Conservation (phyloP, 2,113 vertebrate species). For the Paralichthys olivaceus region DNA sequence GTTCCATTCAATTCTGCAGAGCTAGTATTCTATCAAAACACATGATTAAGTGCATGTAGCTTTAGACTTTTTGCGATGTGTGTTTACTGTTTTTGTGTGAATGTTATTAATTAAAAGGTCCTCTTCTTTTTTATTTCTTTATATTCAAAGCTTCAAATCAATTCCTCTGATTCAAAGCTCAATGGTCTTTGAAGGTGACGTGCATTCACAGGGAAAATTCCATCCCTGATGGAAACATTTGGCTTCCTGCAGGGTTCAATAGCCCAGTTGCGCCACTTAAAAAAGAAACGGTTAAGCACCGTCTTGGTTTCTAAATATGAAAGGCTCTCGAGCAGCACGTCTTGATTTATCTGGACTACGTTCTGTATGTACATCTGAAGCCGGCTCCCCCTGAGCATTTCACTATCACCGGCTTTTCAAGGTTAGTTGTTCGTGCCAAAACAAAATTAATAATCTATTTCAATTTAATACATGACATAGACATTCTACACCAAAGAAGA, state of each 20-base stretch:
- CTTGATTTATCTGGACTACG: background rate
- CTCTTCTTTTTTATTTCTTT: background rate
- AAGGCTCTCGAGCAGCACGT: conserved; percentile 2
- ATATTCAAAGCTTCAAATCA: background rate
- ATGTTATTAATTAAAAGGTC: background rate
- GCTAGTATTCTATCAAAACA: background rate
- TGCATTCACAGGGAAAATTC: background rate
- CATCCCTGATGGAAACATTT: background rate
- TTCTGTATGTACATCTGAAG: background rate
- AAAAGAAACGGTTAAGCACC: background rate
- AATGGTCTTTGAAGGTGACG: background rate
- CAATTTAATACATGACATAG: background rate
- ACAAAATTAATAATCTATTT: conserved; percentile 12
- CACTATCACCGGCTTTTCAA: background rate
- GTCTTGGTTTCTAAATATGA: background rate
- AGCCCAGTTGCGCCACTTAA: background rate
- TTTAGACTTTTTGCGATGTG: background rate
- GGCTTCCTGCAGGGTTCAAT: background rate
- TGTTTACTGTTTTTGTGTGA: background rate
- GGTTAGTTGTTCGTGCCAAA: conserved; percentile 13
- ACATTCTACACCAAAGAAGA: background rate
- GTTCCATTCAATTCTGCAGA: background rate
- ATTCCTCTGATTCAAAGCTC: background rate
- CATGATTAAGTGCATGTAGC: background rate
- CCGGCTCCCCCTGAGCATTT: background rate